Conservation (phyloP, 2,888 invertebrate genomes). For the Thereva nobilitata region DNA sequence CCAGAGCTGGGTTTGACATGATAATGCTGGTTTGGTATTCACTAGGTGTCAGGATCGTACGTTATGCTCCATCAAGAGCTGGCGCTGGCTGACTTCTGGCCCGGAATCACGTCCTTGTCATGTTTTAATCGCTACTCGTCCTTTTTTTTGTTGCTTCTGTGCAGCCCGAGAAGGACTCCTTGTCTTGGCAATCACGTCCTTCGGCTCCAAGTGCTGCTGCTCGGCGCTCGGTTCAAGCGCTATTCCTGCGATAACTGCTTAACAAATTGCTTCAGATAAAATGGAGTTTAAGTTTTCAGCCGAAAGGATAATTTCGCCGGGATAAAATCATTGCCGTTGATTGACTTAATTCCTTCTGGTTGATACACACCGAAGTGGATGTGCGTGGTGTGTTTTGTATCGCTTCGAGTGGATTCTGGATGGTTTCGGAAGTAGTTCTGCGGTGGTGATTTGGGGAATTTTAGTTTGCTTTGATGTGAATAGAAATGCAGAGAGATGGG, state of each 20-base stretch:
- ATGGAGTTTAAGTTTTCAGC: conserved; percentile 14
- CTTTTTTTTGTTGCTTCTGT: conserved; percentile 1
- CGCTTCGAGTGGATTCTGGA: too few relatives aligned
- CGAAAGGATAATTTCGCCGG: too few relatives aligned
- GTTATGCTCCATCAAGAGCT: background rate
- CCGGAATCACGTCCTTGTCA: conserved; percentile 35
- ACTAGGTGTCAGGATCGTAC: background rate
- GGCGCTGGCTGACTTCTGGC: conserved; percentile 26
- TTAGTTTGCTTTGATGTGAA: too few relatives aligned
- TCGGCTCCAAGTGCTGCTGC: conserved; percentile 7
- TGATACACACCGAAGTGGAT: too few relatives aligned
- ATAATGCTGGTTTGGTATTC: conserved; percentile 34
- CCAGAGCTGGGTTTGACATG: conserved; percentile 39
- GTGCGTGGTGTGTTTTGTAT: too few relatives aligned
- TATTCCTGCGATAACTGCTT: conserved; percentile 27
- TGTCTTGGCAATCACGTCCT: conserved; percentile 39
- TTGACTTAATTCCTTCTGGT: too few relatives aligned
- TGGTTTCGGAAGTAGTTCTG: too few relatives aligned
- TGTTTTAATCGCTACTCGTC: conserved; percentile 37
- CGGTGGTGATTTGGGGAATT: too few relatives aligned
- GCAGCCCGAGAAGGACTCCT: conserved; percentile 21
- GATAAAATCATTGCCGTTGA: too few relatives aligned
- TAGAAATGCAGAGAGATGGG: too few relatives aligned
- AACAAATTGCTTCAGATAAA: conserved; percentile 8
- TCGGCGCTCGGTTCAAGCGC: conserved; percentile 22